Base-by-base conservation (phyloP, 2,797 vertebrate species). In the Lepus oiostolus region DNA sequence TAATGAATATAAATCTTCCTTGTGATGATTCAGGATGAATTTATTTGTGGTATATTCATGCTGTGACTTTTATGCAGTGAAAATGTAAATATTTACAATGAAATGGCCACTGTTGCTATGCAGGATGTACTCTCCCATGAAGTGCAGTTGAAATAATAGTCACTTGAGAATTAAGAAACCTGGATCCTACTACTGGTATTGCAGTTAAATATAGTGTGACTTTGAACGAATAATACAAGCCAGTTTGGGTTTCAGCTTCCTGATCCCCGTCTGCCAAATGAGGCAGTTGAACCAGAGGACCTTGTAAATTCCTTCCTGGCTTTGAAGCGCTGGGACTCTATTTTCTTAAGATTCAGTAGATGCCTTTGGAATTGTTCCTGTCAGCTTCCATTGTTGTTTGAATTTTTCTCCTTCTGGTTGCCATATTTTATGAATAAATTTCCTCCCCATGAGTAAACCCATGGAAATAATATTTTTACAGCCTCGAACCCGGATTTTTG, bases 361-460 rank as follows among this genome's bases (percentile, higher is more conserved):
- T 35, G 6, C n/a, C 60, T 90, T 90, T 80, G 28, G 71, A 92
- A 84, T 32, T 91, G 32, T 28, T 71, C 26, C 24, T 74, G 24
- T 91, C 67, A 74, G 63, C 16, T 93, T 95, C 12, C 8, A 68
- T 63, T 76, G 24, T 71, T 60, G 14, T 74, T 68, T 89, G 76
- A 63, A n/a, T 80, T 70, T 52, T 71, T 74, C 89, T 21, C 26
- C 35, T 62, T 92, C 60, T 79, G 42, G 28, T 75, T 54, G 11
- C 52, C 28, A 54, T 65, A 47, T 74, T 93, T 85, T 83, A 52
- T 85, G 38, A 71, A 65, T 62, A 80, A 42, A 76, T 62, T 90
- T 81, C 16, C 35, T 92, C 13, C 38, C 71, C 32, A 70, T 52
- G 30, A 24, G 5, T 68, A 26, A 86, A 75, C 9, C 84, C 74